phyloP scores from a whole-genome alignment of 2,797 vertebrate genomes.

The Choloepus didactylus region DNA sequence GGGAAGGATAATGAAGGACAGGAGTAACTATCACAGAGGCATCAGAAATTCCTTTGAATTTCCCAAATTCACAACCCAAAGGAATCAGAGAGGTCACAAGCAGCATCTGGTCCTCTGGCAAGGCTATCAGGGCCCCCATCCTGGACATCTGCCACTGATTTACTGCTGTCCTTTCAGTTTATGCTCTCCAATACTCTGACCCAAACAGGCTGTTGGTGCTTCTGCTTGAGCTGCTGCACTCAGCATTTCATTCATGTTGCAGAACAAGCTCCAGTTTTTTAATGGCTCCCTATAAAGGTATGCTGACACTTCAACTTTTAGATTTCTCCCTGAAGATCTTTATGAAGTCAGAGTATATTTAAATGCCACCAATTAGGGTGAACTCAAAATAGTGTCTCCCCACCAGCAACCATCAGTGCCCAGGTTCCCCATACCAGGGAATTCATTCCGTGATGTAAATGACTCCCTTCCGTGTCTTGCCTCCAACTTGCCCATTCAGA shows the following conservation, averaged over 20 bases:
- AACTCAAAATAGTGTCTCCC: not conserved
- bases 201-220: not conserved
- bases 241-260: not conserved
- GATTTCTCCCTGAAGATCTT: not conserved
- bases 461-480: not conserved
- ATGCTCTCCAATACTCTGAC: not conserved
- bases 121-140: accelerated
- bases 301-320: not conserved
- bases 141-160: not conserved
- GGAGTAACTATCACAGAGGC: not conserved
- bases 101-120: not conserved
- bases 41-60: not conserved
- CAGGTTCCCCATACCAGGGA: not conserved
- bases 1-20: not conserved
- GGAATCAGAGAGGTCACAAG: not conserved
- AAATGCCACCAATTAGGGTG: not conserved
- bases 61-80: no score
- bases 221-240: not conserved
- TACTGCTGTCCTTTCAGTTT: not conserved
- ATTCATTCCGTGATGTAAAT: not conserved
- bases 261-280: not conserved
- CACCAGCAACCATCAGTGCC: not conserved
- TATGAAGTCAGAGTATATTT: not conserved
- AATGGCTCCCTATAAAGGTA: not conserved
- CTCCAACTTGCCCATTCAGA: not conserved